Conservation (phyloP, 2,113 vertebrate species). For the Struthio camelus region DNA sequence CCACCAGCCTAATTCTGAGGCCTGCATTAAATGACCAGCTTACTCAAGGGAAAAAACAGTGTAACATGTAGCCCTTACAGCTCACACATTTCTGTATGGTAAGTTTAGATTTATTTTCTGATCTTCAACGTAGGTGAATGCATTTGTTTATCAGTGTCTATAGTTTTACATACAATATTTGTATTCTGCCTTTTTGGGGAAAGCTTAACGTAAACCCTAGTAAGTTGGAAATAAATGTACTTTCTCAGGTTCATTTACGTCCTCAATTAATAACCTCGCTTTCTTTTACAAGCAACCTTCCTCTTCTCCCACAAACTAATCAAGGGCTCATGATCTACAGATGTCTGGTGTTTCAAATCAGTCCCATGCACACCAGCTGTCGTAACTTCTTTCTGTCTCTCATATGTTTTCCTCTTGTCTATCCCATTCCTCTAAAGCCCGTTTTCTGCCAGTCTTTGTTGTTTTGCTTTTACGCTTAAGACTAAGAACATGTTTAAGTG, state of each 20-base stretch:
- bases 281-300: neutral
- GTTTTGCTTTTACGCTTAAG: neutral
- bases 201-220: neutral
- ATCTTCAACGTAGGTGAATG: neutral
- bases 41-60: neutral
- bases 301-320: neutral
- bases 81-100: neutral
- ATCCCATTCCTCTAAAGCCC: neutral
- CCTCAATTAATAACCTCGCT: neutral
- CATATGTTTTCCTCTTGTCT: neutral
- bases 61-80: neutral
- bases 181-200: neutral
- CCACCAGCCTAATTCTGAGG: neutral
- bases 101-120: neutral
- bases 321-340: neutral
- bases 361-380: neutral
- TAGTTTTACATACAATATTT: neutral
- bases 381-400: neutral
- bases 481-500: neutral
- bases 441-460: neutral
- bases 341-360: neutral
- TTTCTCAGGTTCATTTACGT: neutral
- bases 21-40: neutral
- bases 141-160: neutral
- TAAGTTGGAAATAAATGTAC: neutral